Conservation (phyloP, 1,140 invertebrate species). For the Macrocentrus cingulum region DNA sequence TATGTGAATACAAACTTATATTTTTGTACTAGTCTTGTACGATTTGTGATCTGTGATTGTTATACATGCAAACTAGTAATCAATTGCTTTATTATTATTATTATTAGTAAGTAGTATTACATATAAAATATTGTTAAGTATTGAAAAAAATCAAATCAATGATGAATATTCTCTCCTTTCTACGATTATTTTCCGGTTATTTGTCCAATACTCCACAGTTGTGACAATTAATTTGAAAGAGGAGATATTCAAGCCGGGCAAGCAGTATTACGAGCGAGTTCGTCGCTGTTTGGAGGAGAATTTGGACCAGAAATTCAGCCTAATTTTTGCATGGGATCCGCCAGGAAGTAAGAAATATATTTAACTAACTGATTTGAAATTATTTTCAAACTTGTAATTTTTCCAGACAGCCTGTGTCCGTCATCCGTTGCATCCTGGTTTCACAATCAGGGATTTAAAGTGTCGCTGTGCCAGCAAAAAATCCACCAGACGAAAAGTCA, state of each 20-base stretch:
- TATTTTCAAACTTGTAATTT: too few relatives aligned
- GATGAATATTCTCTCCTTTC: slow-evolving; percentile 22
- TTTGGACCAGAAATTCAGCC: slow-evolving; percentile 50
- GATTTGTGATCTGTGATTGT: slow-evolving; percentile 19
- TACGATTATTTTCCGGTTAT: slow-evolving; percentile 33
- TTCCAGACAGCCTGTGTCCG: slow-evolving; percentile 60
- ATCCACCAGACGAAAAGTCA: slow-evolving; percentile 41
- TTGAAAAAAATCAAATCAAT: not conserved
- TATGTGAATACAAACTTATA: slow-evolving; percentile 17
- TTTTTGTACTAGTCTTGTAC: slow-evolving; percentile 18
- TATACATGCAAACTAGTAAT: slow-evolving; percentile 7
- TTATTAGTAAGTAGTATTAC: not conserved
- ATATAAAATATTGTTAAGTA: slow-evolving; percentile 13
- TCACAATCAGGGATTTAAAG: slow-evolving; percentile 48
- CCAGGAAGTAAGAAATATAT: slow-evolving; percentile 45
- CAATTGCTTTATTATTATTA: not conserved
- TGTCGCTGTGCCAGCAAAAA: slow-evolving; percentile 53
- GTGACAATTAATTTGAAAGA: slow-evolving; percentile 60
- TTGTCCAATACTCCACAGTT: slow-evolving; percentile 53
- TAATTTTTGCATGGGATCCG: slow-evolving; percentile 62
- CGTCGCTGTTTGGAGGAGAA: slow-evolving; percentile 48
- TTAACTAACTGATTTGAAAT: not conserved
- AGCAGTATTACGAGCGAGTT: slow-evolving; percentile 58
- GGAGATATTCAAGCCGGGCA: slow-evolving; percentile 55
- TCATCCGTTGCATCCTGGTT: slow-evolving; percentile 66